A percentile compares a stretch with the other conserved stretches of the same genome.
Evolutionary conservation across 2,797 vertebrate genomes (phyloP).

Genomic region (Acanthurus tractus): DNA sequence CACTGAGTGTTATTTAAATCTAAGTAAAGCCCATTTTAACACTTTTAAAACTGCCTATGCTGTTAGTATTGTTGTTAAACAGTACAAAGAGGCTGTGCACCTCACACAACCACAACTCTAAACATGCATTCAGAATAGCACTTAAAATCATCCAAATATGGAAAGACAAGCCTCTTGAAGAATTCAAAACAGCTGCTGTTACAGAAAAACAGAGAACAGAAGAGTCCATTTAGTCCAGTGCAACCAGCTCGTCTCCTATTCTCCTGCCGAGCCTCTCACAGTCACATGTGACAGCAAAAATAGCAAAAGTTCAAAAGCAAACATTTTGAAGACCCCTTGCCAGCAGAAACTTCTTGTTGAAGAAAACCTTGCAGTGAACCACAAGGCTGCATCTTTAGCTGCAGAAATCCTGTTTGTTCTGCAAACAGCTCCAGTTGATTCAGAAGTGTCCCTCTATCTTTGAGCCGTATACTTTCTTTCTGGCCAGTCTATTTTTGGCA

Average conservation of each 20-base stretch:
- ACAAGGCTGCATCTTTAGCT: background rate
- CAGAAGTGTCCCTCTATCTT: conserved; percentile 22
- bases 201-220: conserved; percentile 29
- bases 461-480: conserved; percentile 14
- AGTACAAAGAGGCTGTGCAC: background rate
- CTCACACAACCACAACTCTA: background rate
- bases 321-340: background rate
- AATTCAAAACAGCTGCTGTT: conserved; percentile 31
- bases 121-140: background rate
- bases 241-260: background rate
- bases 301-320: conserved; percentile 3
- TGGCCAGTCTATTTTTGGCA: conserved; percentile 76
- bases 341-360: background rate
- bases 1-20: background rate
- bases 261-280: conserved; percentile 4
- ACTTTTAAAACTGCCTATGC: background rate
- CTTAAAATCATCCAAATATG: conserved; percentile 13
- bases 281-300: conserved; percentile 15
- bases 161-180: conserved; percentile 1
- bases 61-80: background rate
- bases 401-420: conserved; percentile 24
- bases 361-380: background rate
- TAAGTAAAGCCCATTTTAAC: conserved; percentile 2
- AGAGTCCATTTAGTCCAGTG: conserved; percentile 20
- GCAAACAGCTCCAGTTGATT: conserved; percentile 29